Percentiles rank a stretch among this genome's conserved stretches.
Conservation (phyloP, 1,140 invertebrate genomes). For the Arion vulgaris region DNA sequence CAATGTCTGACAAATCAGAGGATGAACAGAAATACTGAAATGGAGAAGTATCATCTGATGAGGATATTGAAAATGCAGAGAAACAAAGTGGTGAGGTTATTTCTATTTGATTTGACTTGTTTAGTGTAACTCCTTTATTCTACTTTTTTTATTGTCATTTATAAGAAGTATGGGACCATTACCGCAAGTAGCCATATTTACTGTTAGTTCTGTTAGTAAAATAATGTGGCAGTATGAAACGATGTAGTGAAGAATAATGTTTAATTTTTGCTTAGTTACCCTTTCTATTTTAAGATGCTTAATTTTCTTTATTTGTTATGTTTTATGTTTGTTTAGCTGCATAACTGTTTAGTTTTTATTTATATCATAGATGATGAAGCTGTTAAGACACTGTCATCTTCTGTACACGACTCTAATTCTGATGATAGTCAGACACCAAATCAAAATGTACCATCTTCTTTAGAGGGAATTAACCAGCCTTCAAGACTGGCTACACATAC, state of each 20-base stretch:
- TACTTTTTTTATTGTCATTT: too few species aligned
- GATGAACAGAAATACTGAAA: conserved; percentile 15
- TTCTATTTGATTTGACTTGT: too few species aligned
- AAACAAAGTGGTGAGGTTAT: background rate
- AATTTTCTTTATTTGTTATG: too few species aligned
- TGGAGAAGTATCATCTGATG: conserved; percentile 39
- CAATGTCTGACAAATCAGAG: conserved; percentile 41
- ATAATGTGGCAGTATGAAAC: too few species aligned
- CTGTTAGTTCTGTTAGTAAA: too few species aligned
- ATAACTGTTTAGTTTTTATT: background rate
- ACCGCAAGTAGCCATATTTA: too few species aligned
- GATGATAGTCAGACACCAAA: background rate
- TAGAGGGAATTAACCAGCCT: background rate
- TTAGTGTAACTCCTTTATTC: too few species aligned
- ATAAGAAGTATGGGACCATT: too few species aligned
- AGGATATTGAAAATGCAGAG: conserved; percentile 17
- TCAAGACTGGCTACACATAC: background rate
- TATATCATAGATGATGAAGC: background rate
- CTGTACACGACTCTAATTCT: background rate
- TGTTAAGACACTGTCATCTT: background rate
- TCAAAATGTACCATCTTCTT: background rate
- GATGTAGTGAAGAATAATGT: too few species aligned
- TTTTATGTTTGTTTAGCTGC: too few species aligned
- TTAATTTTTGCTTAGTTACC: too few species aligned
- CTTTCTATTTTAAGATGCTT: too few species aligned